Evolutionary conservation across 1,140 invertebrate species (phyloP), one percentile per base, ranked within the genome.

Genomic region (Drosophila leontia): DNA sequence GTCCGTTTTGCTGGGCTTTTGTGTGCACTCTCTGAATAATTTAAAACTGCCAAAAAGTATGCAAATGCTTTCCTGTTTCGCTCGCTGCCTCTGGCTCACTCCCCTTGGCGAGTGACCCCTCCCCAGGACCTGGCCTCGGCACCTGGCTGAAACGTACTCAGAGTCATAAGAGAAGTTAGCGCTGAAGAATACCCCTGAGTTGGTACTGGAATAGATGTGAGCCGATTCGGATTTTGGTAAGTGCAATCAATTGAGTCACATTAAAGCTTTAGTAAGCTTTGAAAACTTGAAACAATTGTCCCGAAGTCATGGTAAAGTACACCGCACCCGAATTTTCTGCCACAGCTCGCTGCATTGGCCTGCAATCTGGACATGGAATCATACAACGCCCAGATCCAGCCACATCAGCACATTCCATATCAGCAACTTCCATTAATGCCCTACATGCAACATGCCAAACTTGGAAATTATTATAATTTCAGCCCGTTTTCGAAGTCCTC

Each of bases 31-130:
- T 63, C 70, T 87, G 85, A 88, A 87, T 87, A 87, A 87, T 88
- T 87, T 80, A 87, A 87, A 84, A 69, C 64, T 77, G 51, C 80
- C 84, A 84, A 90, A 87, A 90, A 84, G 85, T 88, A 90, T 87
- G 84, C 77, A 90, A 87, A 87, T 87, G 77, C 67, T 71, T 74
- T 61, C 37, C 26, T 26, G 41, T 44, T 63, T 35, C 48, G 26
- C 51, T 45, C 37, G 26, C 11, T 50, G 13, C 17, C 55, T 23
- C 35, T 57, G 56, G 48, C 48, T 34, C 44, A 35, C 32, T 19
- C 26, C 26, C 35, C 55, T 29, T 19, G 39, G 71, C 44, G 26
- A 50, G 47, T 45, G 26, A 23, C 35, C 42, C 7, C 17, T 23
- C 13, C n/a, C 19, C n/a, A 7, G 12, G 11, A 9, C 23, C 48